Evolutionary conservation across 1,140 invertebrate genomes (phyloP), one percentile per base, ranked within the genome.

Genomic region (Carposina sasakii): DNA sequence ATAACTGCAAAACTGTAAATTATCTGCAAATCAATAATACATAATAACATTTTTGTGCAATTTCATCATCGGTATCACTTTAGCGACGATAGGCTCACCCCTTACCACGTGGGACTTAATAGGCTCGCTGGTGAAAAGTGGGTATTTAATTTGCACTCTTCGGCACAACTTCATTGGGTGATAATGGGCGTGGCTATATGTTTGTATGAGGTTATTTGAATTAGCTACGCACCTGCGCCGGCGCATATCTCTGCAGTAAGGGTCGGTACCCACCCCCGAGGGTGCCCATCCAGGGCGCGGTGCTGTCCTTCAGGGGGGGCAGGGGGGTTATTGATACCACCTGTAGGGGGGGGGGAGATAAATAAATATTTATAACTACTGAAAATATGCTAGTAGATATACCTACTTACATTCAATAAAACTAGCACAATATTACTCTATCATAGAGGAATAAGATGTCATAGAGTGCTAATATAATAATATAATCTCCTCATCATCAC

Each of bases 231-330:
- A 87, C 82, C 43, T 85, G 81, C 31, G 83, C 82, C 52, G 92
- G 90, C 3, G 91, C 89, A 53, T 91, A 93, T 26, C 91, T 85
- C 19, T 90, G 87, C 36, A 96, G 88, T 31, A 96, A 85, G 58
- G 91, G 94, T 19, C 95, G 87, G 73, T 96, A 96, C 0, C 94
- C 94, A 52, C 91, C 88, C 0, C 95, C 95, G 48, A 96, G 89
- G 1, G 94, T 95, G 0, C 90, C 92, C 26, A 96, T 76, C 39
- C 92, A 67, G 1, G 87, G 61, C 60, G 74, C 72, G 60, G 86
- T 73, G 56, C 87, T 59, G 67, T 86, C 52, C 59, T 77, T 48
- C 54, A 67, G 60, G 22, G 73, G 54, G 19, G 57, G 52, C 49
- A 86, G 66, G 8, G 85, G 78, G 12, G 86, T 61, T 50, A 87